Percentiles rank a stretch among this genome's conserved stretches.
Conservation (phyloP, 2,888 invertebrate genomes). For the Psylliodes chrysocephalus region DNA sequence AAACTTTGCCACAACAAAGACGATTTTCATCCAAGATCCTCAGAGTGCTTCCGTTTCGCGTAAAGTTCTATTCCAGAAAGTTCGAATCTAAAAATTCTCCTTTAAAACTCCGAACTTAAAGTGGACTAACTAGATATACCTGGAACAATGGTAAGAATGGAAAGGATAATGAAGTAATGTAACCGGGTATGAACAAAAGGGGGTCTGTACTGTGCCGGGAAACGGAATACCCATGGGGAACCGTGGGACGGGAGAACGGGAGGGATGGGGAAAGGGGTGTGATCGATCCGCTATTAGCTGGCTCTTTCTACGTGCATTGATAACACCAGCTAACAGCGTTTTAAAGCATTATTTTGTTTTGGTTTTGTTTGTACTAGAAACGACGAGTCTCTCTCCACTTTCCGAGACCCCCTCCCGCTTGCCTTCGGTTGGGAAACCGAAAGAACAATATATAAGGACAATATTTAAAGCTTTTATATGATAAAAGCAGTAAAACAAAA, state of each 20-base stretch:
- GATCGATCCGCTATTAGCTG: slow-evolving; percentile 45
- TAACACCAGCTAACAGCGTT: slow-evolving; percentile 45
- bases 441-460: no score
- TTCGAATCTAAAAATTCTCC: no score
- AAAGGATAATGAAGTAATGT: slow-evolving; percentile 47
- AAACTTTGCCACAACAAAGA: no score
- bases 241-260: slow-evolving; percentile 17
- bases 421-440: neutral
- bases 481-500: no score
- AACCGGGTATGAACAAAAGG: slow-evolving; percentile 32
- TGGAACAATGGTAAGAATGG: slow-evolving; percentile 42
- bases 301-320: slow-evolving; percentile 45
- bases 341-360: slow-evolving; percentile 44
- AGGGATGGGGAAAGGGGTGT: slow-evolving; percentile 30
- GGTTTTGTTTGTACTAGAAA: slow-evolving; percentile 39
- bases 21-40: no score
- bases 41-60: no score
- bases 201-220: slow-evolving; percentile 12
- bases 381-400: slow-evolving; percentile 23
- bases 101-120: no score
- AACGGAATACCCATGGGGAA: slow-evolving; percentile 15
- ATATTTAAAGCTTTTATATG: no score
- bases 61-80: no score
- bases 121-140: neutral
- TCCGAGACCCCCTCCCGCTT: neutral